Percentiles rank a stretch among this genome's conserved stretches.
These are phyloP conservation scores for Hesperia comma DNA, from an alignment of 2,888 invertebrate genomes.

Conservation along the genomic window DNA sequence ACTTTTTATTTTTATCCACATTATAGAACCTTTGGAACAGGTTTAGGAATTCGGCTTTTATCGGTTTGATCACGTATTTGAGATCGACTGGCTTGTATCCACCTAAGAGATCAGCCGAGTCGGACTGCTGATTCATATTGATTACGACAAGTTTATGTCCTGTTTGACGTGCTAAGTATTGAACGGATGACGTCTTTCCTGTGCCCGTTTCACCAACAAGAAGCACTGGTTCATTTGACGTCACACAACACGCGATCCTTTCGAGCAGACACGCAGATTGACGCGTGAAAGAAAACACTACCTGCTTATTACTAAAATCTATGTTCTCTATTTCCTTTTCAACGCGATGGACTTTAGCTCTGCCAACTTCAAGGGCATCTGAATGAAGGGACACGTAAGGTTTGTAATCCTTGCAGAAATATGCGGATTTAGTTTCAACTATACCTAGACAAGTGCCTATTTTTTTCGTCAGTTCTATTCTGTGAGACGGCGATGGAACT, in stretches of 20 bases:
- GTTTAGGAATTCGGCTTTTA: conserved; percentile 92
- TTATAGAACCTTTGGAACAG: conserved; percentile 92
- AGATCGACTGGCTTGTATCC: conserved; percentile 98
- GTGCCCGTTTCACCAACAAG: conserved; percentile 99
- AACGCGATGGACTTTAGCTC: conserved; percentile 82
- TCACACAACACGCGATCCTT: conserved; percentile 92
- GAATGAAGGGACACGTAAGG: conserved; percentile 87
- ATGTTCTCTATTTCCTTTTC: conserved; percentile 69
- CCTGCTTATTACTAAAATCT: conserved; percentile 69
- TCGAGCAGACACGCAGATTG: conserved; percentile 93
- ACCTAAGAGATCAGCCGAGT: conserved; percentile 97
- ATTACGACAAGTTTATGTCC: conserved; percentile 95
- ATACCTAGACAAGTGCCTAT: conserved; percentile 93
- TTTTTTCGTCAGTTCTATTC: conserved; percentile 87
- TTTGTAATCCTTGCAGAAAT: conserved; percentile 90
- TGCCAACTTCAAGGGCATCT: conserved; percentile 87
- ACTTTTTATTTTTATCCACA: conserved; percentile 90
- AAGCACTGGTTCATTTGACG: conserved; percentile 93
- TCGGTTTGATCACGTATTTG: conserved; percentile 91
- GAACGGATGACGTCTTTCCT: conserved; percentile 98
- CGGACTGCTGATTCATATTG: conserved; percentile 99
- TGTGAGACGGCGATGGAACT: conserved; percentile 85
- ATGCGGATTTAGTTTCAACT: conserved; percentile 91
- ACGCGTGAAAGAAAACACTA: conserved; percentile 92
- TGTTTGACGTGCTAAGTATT: conserved; percentile 93